These are phyloP conservation scores for Tragelaphus scriptus DNA, from an alignment of 2,113 vertebrate genomes.

Conservation along the genomic window DNA sequence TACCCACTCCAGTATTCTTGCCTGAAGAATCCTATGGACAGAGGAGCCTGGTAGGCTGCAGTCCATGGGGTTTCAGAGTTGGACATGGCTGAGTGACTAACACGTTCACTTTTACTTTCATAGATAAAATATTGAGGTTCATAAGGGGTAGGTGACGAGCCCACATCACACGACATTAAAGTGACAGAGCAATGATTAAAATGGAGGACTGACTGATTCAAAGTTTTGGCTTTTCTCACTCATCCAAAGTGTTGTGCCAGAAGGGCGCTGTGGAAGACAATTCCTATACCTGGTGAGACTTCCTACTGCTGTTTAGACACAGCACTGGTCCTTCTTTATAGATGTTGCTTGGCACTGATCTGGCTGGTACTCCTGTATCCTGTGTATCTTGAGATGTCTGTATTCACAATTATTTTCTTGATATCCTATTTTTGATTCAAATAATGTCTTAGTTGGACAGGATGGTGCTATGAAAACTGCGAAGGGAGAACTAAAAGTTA, in stretches of 20 bases:
- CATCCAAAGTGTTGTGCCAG: background rate
- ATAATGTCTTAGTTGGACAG: background rate
- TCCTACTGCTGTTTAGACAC: background rate
- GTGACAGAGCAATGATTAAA: background rate
- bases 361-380: background rate
- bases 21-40: background rate
- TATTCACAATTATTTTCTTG: background rate
- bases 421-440: conserved; percentile 9
- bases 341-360: background rate
- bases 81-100: background rate
- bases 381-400: background rate
- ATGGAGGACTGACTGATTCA: background rate
- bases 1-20: background rate
- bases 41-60: background rate
- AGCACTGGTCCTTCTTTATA: background rate
- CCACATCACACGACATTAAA: background rate
- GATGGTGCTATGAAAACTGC: conserved; percentile 7
- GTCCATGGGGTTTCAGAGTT: background rate
- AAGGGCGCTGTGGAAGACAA: background rate
- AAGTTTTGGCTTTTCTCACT: background rate
- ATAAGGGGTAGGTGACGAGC: background rate
- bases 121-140: background rate
- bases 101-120: background rate
- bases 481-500: background rate
- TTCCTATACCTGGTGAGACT: background rate